A percentile compares a stretch with the other conserved stretches of the same genome.
Conservation (phyloP, 2,797 vertebrate genomes). For the Hemibagrus guttatus region DNA sequence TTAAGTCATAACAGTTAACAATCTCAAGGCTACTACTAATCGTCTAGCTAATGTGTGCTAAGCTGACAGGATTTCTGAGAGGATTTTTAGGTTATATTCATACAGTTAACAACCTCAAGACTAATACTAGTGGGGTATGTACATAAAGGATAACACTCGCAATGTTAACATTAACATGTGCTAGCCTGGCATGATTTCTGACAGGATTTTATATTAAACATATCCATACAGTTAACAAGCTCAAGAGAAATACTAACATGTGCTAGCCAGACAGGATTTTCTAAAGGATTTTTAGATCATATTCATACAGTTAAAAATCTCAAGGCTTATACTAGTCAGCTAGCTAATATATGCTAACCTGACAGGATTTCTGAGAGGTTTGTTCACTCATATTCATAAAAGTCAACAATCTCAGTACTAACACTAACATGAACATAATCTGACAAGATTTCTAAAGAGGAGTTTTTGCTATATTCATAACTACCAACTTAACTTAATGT, state of each 20-base stretch:
- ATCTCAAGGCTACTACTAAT: background rate
- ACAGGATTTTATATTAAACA: background rate
- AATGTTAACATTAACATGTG: background rate
- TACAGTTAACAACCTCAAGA: background rate
- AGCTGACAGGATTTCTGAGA: background rate
- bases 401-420: background rate
- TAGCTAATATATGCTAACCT: background rate
- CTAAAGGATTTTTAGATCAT: background rate
- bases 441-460: background rate
- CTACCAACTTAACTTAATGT: background rate
- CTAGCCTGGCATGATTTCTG: background rate
- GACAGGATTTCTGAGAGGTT: background rate
- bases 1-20: background rate
- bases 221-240: background rate
- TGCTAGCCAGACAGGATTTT: background rate
- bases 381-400: background rate
- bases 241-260: background rate
- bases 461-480: background rate
- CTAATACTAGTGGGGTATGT: background rate
- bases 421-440: background rate
- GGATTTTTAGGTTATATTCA: background rate
- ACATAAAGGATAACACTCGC: background rate
- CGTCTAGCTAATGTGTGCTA: background rate
- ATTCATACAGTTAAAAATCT: background rate
- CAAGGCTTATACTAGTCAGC: background rate